These are phyloP conservation scores for Drosophila rubida DNA, from an alignment of 2,888 invertebrate genomes.

Conservation along the genomic window DNA sequence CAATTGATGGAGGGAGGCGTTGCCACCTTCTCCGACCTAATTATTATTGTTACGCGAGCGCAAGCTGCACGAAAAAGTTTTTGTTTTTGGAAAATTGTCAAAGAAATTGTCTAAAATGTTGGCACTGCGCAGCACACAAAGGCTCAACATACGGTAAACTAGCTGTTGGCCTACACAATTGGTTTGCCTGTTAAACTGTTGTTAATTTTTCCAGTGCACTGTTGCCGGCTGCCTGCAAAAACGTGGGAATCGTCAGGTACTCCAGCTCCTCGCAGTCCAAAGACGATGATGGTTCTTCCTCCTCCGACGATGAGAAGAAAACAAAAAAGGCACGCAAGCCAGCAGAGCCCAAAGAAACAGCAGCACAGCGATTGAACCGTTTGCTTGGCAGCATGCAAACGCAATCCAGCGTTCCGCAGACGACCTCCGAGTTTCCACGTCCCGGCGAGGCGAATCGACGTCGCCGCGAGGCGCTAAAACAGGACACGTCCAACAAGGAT, in stretches of 20 bases:
- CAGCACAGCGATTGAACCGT: slow-evolving; percentile 81
- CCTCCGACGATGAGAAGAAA: slow-evolving; percentile 80
- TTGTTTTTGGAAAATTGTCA: slow-evolving; percentile 43
- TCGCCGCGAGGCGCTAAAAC: slow-evolving; percentile 61
- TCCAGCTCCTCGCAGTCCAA: slow-evolving; percentile 66
- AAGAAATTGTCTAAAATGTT: slow-evolving; percentile 57
- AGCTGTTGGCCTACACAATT: rapidly evolving
- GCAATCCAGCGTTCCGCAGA: slow-evolving; percentile 74
- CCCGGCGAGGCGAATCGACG: slow-evolving; percentile 77
- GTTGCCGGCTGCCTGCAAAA: slow-evolving; percentile 65
- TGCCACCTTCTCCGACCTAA: slow-evolving; percentile 16
- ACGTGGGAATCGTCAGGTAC: slow-evolving; percentile 59
- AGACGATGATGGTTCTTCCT: slow-evolving; percentile 67
- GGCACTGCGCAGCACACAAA: slow-evolving; percentile 44
- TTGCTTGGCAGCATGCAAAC: slow-evolving; percentile 83
- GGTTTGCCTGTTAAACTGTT: background rate
- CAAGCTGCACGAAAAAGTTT: slow-evolving; percentile 21
- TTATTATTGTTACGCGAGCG: slow-evolving; percentile 71
- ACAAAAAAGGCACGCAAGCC: slow-evolving; percentile 51
- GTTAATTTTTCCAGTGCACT: slow-evolving; percentile 34
- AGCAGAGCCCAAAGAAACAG: slow-evolving; percentile 66
- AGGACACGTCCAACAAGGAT: slow-evolving; percentile 67
- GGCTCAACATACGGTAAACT: slow-evolving; percentile 50
- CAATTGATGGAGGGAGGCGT: background rate
- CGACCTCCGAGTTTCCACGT: slow-evolving; percentile 65